phyloP scores from a whole-genome alignment of 2,113 vertebrate species.

The Lonchura striata region DNA sequence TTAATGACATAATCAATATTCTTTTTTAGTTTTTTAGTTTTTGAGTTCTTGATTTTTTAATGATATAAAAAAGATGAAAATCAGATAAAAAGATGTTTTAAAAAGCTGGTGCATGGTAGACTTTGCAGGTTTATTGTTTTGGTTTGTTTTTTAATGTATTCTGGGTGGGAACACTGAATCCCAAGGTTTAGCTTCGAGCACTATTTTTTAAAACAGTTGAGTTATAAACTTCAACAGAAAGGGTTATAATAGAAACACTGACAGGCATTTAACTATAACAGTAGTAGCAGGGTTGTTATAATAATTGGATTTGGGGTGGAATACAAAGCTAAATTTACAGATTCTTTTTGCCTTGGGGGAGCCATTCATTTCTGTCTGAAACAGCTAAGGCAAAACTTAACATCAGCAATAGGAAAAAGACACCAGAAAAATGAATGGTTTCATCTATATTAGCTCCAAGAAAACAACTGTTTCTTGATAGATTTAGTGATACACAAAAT shows the following conservation, averaged over 20 bases:
- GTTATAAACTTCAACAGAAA: constrained; percentile 27
- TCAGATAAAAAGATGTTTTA: not conserved
- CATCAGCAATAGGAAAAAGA: not conserved
- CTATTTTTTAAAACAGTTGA: not conserved
- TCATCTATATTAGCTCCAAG: not conserved
- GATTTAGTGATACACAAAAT: constrained; percentile 43
- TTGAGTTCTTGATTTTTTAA: not conserved
- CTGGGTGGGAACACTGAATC: not conserved
- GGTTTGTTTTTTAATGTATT: not conserved
- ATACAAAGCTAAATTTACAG: constrained; percentile 55
- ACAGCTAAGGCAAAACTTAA: constrained; percentile 8
- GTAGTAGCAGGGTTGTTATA: constrained; percentile 2
- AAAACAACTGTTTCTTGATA: constrained; percentile 30
- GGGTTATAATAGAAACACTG: constrained; percentile 21
- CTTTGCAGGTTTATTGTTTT: not conserved
- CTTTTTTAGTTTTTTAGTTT: not conserved
- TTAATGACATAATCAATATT: not conserved
- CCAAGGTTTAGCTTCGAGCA: constrained; percentile 24
- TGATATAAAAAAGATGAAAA: not conserved
- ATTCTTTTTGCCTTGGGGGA: constrained; percentile 48
- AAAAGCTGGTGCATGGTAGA: not conserved
- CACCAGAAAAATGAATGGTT: constrained; percentile 5
- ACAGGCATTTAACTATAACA: constrained; percentile 14
- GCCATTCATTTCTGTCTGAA: constrained; percentile 53
- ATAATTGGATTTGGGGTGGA: constrained; percentile 66